Evolutionary conservation across 2,888 invertebrate genomes (phyloP), one percentile per base, ranked within the genome.

Genomic region (Ligdia adustata): DNA sequence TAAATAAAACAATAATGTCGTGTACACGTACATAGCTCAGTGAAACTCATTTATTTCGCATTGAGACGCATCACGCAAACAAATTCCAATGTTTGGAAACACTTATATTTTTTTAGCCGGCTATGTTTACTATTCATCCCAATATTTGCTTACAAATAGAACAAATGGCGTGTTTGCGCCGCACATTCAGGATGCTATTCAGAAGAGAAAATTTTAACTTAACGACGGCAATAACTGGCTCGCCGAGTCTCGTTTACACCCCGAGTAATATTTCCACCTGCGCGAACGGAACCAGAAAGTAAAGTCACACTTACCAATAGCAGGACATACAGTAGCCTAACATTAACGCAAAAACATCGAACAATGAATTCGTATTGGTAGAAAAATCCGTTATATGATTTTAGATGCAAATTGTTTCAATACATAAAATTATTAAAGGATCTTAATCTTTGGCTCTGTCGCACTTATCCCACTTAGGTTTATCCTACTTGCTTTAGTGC

Each of bases 181-280:
- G 72, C 72, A 69, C 74, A 73, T 77, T 78, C 69, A 62, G 73
- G 71, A 64, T 66, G 73, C 77, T 74, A 79, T 80, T 76, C 75
- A 77, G 69, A 69, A 71, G 75, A 75, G 81, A 80, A 79, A 81
- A 75, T 82, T 83, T 83, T 76, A 80, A 80, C 75, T 80, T 82
- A 82, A 83, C 82, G 80, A 75, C 62, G 69, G 78, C 75, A 80
- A 82, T 83, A 83, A 83, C 71, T 69, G 74, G 62, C 68, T 75
- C 62, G 59, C 71, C 75, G 69, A 70, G 62, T 69, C 75, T 74
- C 80, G 79, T 82, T 83, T 79, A 78, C 81, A 82, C 82, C 78
- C 64, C 59, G 60, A 72, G 75, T 77, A 72, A 79, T 80, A 79
- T 79, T 78, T 74, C 71, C 75, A 74, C 69, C 71, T 69, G 65